Evolutionary conservation across 2,888 invertebrate genomes (phyloP).

Genomic region (Acronicta alni): DNA sequence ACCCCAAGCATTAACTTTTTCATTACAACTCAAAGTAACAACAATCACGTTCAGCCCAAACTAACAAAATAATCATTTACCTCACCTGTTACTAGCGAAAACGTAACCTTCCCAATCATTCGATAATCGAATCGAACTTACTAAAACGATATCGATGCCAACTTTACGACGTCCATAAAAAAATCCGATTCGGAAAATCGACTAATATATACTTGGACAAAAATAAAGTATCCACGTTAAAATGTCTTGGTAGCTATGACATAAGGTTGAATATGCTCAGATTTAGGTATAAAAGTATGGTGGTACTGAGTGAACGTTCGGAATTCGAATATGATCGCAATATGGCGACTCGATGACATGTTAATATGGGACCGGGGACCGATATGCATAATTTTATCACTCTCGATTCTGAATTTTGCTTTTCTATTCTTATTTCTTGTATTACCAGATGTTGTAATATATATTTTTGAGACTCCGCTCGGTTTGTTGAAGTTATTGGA

Average conservation of each 20-base stretch:
- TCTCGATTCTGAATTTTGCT: constrained; percentile 61
- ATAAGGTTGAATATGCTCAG: constrained; percentile 59
- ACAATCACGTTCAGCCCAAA: constrained; percentile 48
- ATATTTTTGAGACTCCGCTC: constrained; percentile 39
- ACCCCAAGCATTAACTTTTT: constrained; percentile 39
- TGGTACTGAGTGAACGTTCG: constrained; percentile 67
- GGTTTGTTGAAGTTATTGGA: constrained; percentile 37
- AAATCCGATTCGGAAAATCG: constrained; percentile 65
- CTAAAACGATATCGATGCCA: constrained; percentile 75
- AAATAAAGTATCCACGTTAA: constrained; percentile 5
- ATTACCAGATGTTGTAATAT: constrained; percentile 49
- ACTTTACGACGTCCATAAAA: constrained; percentile 79
- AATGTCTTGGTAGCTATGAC: constrained; percentile 13
- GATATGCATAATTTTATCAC: constrained; percentile 86
- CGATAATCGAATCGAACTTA: constrained; percentile 80
- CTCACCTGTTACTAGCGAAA: constrained; percentile 57
- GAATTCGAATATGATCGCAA: constrained; percentile 84
- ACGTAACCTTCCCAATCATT: constrained; percentile 68
- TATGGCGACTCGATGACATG: constrained; percentile 86
- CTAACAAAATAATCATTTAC: constrained; percentile 62
- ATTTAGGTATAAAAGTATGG: constrained; percentile 43
- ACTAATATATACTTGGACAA: constrained; percentile 72
- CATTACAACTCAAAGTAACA: constrained; percentile 31
- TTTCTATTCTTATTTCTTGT: constrained; percentile 49
- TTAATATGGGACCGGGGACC: constrained; percentile 81